A percentile compares a stretch with the other conserved stretches of the same genome.
Conservation (phyloP, 1,140 invertebrate species). For the Heliconius nattereri region DNA sequence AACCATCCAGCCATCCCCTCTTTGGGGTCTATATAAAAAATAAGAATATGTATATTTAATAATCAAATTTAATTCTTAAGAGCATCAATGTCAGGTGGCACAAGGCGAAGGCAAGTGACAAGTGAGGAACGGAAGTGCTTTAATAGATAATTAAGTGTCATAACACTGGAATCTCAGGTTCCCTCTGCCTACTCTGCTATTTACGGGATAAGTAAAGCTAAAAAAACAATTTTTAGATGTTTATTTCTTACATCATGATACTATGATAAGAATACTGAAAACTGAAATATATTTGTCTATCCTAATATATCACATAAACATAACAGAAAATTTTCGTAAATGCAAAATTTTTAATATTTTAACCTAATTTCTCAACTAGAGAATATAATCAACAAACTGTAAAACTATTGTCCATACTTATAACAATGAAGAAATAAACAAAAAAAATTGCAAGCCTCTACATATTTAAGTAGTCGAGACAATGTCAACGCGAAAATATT, state of each 20-base stretch:
- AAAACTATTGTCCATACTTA: neutral
- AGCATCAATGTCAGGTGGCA: no score
- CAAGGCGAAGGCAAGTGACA: no score
- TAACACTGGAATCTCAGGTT: no score
- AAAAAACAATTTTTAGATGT: no score
- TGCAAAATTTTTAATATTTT: neutral
- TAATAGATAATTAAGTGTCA: no score
- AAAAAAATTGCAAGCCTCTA: conserved; percentile 19
- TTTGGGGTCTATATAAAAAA: neutral
- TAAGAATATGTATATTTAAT: no score
- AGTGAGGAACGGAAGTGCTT: no score
- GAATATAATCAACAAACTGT: neutral
- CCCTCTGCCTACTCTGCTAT: no score
- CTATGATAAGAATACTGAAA: neutral
- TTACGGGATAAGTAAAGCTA: no score
- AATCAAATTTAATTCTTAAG: no score
- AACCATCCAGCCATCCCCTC: no score
- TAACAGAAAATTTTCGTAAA: no score
- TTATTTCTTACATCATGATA: neutral
- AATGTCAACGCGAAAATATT: conserved; percentile 54
- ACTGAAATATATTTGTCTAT: neutral
- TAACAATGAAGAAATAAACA: conserved; percentile 18
- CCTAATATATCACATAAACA: neutral
- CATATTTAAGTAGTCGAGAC: conserved; percentile 41
- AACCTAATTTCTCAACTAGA: neutral